Conservation (phyloP, 2,113 vertebrate species). For the Entelurus aequoreus region DNA sequence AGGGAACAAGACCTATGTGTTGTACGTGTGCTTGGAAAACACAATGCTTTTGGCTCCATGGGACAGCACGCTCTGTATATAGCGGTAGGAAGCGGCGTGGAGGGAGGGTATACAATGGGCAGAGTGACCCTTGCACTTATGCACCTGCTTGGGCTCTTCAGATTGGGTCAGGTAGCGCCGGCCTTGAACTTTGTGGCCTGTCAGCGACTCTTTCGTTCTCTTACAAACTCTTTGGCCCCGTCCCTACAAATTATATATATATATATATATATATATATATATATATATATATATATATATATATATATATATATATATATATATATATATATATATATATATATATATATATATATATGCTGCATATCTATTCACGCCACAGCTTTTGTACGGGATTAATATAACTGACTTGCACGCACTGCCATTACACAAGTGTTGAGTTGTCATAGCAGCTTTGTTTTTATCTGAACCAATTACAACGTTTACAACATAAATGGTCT, state of each 20-base stretch:
- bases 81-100: neutral
- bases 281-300: too few relatives aligned
- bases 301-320: too few relatives aligned
- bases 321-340: too few relatives aligned
- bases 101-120: slow-evolving; percentile 41
- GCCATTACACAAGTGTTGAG: neutral
- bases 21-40: neutral
- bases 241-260: too few relatives aligned
- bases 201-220: slow-evolving; percentile 18
- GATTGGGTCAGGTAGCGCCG: slow-evolving; percentile 36
- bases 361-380: slow-evolving; percentile 34
- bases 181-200: slow-evolving; percentile 24
- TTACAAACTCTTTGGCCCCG: slow-evolving; percentile 7
- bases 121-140: slow-evolving; percentile 55
- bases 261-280: too few relatives aligned
- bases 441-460: neutral
- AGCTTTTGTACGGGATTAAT: slow-evolving; percentile 44
- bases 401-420: slow-evolving; percentile 21
- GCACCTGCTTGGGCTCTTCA: slow-evolving; percentile 61
- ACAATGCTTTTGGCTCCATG: too few relatives aligned
- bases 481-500: slow-evolving; percentile 3
- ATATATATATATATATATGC: neutral
- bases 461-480: slow-evolving; percentile 4
- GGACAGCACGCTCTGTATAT: slow-evolving; percentile 32
- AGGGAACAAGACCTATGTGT: slow-evolving; percentile 2